Conservation (phyloP, 2,888 invertebrate genomes). For the Pinctada fucata region DNA sequence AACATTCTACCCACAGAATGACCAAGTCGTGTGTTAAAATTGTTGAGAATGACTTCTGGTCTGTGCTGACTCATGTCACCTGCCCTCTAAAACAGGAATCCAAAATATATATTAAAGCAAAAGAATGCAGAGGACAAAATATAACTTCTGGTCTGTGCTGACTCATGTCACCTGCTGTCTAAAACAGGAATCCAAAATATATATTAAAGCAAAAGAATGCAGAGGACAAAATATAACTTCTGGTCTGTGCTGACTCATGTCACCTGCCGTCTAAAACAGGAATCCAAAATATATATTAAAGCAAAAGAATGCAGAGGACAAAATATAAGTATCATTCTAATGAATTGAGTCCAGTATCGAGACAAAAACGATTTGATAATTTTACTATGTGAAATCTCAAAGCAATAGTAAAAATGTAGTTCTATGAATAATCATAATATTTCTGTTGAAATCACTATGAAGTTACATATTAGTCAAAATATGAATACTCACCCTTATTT, state of each 20-base stretch:
- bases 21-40: conserved; percentile 96
- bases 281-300: neutral
- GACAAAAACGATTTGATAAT: too few species aligned
- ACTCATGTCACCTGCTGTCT: conserved; percentile 83
- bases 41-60: conserved; percentile 96
- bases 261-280: conserved; percentile 77
- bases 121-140: conserved; percentile 76
- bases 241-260: conserved; percentile 91
- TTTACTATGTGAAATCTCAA: too few species aligned
- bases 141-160: conserved; percentile 95
- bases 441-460: too few species aligned
- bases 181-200: conserved; percentile 44
- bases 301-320: neutral
- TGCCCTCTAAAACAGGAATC: conserved; percentile 64
- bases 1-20: conserved; percentile 93
- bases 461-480: too few species aligned
- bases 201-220: neutral
- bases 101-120: neutral
- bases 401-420: too few species aligned
- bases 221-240: conserved; percentile 91
- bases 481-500: conserved; percentile 61
- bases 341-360: neutral
- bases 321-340: conserved; percentile 82
- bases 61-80: conserved; percentile 89
- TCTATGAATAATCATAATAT: too few species aligned